Evolutionary conservation across 1,140 invertebrate genomes (phyloP).

Genomic region (Pantala flavescens): DNA sequence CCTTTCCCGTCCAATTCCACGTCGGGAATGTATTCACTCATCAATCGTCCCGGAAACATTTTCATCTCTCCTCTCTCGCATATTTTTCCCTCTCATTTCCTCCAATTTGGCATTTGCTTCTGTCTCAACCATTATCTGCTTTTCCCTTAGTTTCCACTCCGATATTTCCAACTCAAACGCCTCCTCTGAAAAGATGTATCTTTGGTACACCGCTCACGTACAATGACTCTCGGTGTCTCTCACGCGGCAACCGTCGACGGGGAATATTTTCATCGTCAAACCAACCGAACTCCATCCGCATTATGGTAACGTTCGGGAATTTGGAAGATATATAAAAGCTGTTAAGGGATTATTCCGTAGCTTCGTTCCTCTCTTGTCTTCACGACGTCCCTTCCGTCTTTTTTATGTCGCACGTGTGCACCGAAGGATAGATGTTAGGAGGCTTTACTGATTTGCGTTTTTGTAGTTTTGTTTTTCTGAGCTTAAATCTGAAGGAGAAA

Average conservation of each 20-base stretch:
- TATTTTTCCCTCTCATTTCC: not conserved
- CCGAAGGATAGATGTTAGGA: too few species aligned
- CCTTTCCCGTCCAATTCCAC: too few species aligned
- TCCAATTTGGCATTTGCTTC: not conserved
- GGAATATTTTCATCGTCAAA: conserved; percentile 5
- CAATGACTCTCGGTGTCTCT: not conserved
- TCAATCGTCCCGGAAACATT: too few species aligned
- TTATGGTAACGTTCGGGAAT: not conserved
- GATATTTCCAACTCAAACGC: not conserved
- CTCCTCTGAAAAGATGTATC: not conserved
- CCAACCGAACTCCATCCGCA: not conserved
- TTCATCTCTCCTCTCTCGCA: not conserved
- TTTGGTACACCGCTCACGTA: not conserved
- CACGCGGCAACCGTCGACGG: not conserved
- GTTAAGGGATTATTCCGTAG: not conserved
- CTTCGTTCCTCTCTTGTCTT: too few species aligned
- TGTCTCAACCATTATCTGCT: not conserved
- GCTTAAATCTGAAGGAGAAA: too few species aligned
- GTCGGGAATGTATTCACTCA: too few species aligned
- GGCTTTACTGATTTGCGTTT: too few species aligned
- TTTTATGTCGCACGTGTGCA: too few species aligned
- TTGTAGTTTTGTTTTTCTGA: too few species aligned
- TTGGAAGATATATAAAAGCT: not conserved
- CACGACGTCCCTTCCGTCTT: too few species aligned
- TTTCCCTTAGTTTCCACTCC: not conserved